Base-by-base conservation (phyloP, 2,888 invertebrate genomes). In the Orthonychiurus folsomi region DNA sequence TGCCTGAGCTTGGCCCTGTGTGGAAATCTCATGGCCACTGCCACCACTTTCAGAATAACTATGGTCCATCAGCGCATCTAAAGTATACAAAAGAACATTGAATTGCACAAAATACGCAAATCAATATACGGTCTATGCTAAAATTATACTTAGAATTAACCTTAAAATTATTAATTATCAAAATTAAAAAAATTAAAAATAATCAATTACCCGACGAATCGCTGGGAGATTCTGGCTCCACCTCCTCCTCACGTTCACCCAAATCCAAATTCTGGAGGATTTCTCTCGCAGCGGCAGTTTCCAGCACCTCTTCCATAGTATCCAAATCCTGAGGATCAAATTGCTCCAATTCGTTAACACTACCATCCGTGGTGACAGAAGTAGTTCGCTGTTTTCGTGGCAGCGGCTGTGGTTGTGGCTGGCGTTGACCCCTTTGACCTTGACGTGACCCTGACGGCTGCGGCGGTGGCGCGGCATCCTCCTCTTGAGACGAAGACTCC, bases 251-350 rank as follows among this genome's bases (percentile, higher is more conserved):
- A 37, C 15, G 9, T 37, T 37, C 9, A n/a, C n/a, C n/a, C 15
- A 65, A 62, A 26, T 53, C 37, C 18, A 68, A 56, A 18, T 79
- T 79, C 53, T 79, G 80, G 50, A 81, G 76, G 63, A 81, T 80
- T 73, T 80, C 79, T 68, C 79, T 80, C 1, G 81, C 81, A 69
- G 81, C 78, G 71, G 80, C 81, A 53, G 80, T 80, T 67, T 80
- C 78, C 18, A 81, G 71, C 21, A 80, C 80, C 50, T 79, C 80
- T 73, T 81, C 80, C 60, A 81, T 73, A 63, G 77, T 76, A 63
- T 80, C 79, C 65, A 81, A 73, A 65, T 80, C 80, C 69, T 81
- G 81, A 2, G 79, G 78, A 74, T 81, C 80, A 76, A 81, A 78
- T 37, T 67, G 64, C 68, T 79, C 78, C 75, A 79, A 48, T 12